Evolutionary conservation across 2,113 vertebrate genomes (phyloP).

Genomic region (Seriola rivoliana): DNA sequence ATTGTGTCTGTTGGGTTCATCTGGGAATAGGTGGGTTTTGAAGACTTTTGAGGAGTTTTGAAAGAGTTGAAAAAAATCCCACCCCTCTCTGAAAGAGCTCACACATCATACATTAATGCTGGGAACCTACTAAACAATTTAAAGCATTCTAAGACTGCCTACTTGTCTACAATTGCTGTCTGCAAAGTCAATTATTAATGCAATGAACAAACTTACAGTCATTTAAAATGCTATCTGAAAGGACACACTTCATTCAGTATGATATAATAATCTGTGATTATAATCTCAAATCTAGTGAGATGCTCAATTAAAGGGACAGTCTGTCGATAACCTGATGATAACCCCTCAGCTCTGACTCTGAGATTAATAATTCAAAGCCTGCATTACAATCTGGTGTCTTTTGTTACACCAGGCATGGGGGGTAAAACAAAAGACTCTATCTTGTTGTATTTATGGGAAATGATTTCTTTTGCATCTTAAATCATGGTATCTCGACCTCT

Average conservation of each 20-base stretch:
- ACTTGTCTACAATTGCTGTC: background rate
- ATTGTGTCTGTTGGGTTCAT: constrained; percentile 25
- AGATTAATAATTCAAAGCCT: background rate
- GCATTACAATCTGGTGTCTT: background rate
- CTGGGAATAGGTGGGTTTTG: background rate
- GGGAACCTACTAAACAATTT: background rate
- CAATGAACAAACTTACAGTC: too few species aligned
- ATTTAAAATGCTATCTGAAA: too few species aligned
- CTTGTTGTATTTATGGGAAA: background rate
- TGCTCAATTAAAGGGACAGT: background rate
- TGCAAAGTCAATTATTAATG: too few species aligned
- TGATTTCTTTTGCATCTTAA: too few species aligned
- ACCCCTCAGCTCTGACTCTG: background rate
- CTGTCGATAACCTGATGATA: background rate
- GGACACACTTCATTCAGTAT: too few species aligned
- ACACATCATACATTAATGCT: background rate
- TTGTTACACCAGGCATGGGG: background rate
- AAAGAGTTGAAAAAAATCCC: background rate
- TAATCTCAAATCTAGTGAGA: background rate
- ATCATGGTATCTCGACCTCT: too few species aligned
- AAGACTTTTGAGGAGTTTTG: constrained; percentile 21
- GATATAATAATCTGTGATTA: background rate
- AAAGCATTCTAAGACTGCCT: background rate
- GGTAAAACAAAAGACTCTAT: background rate
- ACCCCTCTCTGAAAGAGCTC: background rate